phyloP scores from a whole-genome alignment of 2,797 vertebrate species.

The Distichodus sexfasciatus region DNA sequence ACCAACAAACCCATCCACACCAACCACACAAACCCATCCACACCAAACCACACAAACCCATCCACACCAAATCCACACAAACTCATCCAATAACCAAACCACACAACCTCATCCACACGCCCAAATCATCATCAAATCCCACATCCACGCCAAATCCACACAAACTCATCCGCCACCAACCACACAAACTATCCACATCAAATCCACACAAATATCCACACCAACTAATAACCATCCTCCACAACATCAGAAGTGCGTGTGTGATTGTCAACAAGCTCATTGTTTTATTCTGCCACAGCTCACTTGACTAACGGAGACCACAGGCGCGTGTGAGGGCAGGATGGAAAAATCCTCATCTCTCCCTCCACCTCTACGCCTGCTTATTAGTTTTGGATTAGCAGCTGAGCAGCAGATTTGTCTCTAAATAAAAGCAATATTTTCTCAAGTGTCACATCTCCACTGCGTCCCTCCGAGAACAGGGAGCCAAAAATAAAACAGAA shows the following conservation, averaged over 20 bases:
- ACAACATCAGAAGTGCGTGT: neutral
- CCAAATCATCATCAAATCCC: too few species aligned
- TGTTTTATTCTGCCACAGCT: slow-evolving; percentile 12
- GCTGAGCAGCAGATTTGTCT: slow-evolving; percentile 35
- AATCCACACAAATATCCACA: too few species aligned
- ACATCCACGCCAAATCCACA: too few species aligned
- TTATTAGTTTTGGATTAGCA: slow-evolving; percentile 40
- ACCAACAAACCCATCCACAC: too few species aligned
- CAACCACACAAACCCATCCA: too few species aligned
- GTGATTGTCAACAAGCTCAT: neutral
- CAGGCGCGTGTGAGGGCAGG: slow-evolving; percentile 10
- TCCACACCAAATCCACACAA: too few species aligned
- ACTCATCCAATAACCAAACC: too few species aligned
- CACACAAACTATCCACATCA: too few species aligned
- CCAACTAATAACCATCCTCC: neutral
- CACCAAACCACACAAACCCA: too few species aligned
- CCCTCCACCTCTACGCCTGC: slow-evolving; percentile 17
- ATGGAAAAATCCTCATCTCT: slow-evolving; percentile 38
- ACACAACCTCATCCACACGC: too few species aligned
- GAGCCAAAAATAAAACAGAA: neutral
- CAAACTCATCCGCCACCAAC: too few species aligned
- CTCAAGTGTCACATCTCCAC: neutral
- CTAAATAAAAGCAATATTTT: slow-evolving; percentile 28
- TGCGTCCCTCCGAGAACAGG: neutral
- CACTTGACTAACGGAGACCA: neutral